phyloP scores from a whole-genome alignment of 1,140 invertebrate species.

The Macrobrachium rosenbergii region DNA sequence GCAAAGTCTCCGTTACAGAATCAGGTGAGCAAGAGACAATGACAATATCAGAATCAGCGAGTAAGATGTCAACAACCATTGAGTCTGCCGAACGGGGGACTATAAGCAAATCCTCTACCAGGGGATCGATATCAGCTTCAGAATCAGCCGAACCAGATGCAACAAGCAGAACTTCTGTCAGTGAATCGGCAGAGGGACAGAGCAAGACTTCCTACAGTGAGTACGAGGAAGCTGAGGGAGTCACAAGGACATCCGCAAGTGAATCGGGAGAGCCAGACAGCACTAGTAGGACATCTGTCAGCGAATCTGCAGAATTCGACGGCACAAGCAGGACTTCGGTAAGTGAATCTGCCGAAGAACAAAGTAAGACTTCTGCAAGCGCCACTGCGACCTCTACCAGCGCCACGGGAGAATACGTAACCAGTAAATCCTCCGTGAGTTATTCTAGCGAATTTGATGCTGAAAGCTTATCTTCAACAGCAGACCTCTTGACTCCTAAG shows the following conservation, averaged over 20 bases:
- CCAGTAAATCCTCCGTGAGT: slow-evolving; percentile 32
- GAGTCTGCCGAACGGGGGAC: not conserved
- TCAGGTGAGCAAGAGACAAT: not conserved
- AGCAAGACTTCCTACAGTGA: slow-evolving; percentile 17
- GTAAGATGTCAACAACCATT: not conserved
- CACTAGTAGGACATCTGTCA: slow-evolving; percentile 20
- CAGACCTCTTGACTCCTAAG: slow-evolving; percentile 31
- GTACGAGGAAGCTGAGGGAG: not conserved
- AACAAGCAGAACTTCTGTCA: not conserved
- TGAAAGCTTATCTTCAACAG: slow-evolving; percentile 30
- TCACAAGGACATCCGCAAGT: slow-evolving; percentile 12
- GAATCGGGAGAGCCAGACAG: slow-evolving; percentile 10
- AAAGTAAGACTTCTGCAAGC: slow-evolving; percentile 3
- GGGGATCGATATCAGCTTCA: not conserved
- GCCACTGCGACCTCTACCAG: slow-evolving; percentile 1
- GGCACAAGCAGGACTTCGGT: not conserved
- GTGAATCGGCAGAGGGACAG: not conserved
- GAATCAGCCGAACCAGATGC: not conserved
- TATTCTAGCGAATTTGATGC: slow-evolving; percentile 30
- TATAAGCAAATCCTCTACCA: not conserved
- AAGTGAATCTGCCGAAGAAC: not conserved
- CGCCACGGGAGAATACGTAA: slow-evolving; percentile 8
- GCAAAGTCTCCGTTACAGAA: slow-evolving; percentile 13
- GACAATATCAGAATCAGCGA: slow-evolving; percentile 9
- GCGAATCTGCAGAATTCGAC: not conserved